Base-by-base conservation (phyloP, 2,113 vertebrate genomes). In the Tretioscincus oriximinensis region DNA sequence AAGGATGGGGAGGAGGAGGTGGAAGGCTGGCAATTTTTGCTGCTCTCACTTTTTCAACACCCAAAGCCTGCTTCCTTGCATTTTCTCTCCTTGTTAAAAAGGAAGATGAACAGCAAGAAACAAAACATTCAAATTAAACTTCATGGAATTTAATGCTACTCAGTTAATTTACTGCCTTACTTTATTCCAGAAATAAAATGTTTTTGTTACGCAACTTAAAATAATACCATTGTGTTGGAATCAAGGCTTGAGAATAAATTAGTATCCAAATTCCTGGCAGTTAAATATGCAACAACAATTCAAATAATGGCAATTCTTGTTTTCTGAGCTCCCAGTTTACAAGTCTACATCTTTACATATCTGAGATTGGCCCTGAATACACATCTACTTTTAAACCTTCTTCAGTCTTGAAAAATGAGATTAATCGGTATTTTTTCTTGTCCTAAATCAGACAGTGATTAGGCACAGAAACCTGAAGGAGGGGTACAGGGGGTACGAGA, bases 1-100 rank as follows among this genome's bases (percentile, higher is more conserved):
- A 90, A 29, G 95, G 96, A 81, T 83, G 77, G 18, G 95, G 94
- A 0, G 90, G 93, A 73, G 96, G 96, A 1, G 92, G 93, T 1
- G 97, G 97, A 3, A 98, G 94, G 79, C 95, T 96, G 54, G 96
- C 94, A 69, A 99, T 94, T 88, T 92, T 97, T 11, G 95, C 93
- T 7, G 98, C 94, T 86, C 98, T 95, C 73, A 96, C 92, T 90
- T 95, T 98, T 90, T 99, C 98, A 21, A 95, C 84, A 78, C 95
- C 91, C 41, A 99, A 88, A 1, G 97, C 97, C 74, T 92, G 96
- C 81, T 92, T 97, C 68, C 97, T 96, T 29, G 97, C 96, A 75
- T 94, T 93, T 75, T 91, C 85, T 67, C 85, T 91, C 87, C 98
- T 99, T 87, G 24, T 61, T 60, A 28, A 80, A 21, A n/a, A 58